Evolutionary conservation across 2,888 invertebrate species (phyloP), one percentile per base, ranked within the genome.

Genomic region (Coelinius sp.): DNA sequence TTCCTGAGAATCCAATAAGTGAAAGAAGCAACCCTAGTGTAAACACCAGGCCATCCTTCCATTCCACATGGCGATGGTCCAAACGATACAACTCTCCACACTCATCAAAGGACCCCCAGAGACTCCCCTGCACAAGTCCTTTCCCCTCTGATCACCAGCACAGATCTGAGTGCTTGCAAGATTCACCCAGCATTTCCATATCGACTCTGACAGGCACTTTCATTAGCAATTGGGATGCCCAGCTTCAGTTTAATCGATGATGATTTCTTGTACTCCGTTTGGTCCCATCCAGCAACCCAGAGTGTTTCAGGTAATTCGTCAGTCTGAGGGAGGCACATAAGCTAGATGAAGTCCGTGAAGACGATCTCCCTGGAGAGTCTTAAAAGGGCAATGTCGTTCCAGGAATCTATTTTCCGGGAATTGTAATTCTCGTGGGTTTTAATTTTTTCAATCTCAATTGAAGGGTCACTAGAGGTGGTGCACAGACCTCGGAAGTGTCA

Each of bases 61-160:
- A 88, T 91, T 80, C 87, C 91, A 85, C 88, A 91, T 8, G 86
- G 89, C 44, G 87, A 91, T 78, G 87, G 90, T 65, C 87, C 93
- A 78, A 91, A 92, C 0, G 92, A 92, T 0, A 92, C 92, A 2
- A 93, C 87, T 0, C 0, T 80, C 77, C 1, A 80, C 63, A n/a
- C 80, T 70, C 94, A 94, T 94, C 4, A 95, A 86, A 0, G 95
- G 94, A 2, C 94, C 94, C 0, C 95, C 95, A 0, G 94, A 94
- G 79, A 94, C 94, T 0, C 94, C 94, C 14, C 89, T 90, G 80
- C 95, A 95, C 0, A 94, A 92, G 81, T 95, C 95, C 79, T 92
- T 90, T 2, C 91, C 90, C 69, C 88, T 90, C 41, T 89, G 89
- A 0, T 94, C 93, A 1, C 94, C 94, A 8, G 93, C 94, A 80